These are phyloP conservation scores for Guaruba guarouba DNA, from an alignment of 2,113 vertebrate genomes.

Conservation along the genomic window DNA sequence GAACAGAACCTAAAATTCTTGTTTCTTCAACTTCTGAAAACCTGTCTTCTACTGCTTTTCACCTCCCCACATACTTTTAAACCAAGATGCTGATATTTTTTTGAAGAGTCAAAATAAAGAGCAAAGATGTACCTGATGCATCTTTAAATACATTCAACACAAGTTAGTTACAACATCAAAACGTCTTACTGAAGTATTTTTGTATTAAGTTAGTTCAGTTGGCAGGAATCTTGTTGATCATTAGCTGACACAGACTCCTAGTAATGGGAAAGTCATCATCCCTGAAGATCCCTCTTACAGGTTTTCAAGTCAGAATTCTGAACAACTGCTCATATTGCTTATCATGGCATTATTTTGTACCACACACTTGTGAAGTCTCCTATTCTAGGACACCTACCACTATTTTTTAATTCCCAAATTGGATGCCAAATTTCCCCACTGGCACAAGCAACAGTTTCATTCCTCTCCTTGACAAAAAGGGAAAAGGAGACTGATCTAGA, in stretches of 20 bases:
- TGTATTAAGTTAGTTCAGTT: background rate
- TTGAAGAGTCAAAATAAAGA: background rate
- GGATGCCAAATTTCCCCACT: background rate
- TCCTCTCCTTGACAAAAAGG: background rate
- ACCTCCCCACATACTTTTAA: background rate
- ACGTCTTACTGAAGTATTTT: background rate
- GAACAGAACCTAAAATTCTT: background rate
- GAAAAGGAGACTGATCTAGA: background rate
- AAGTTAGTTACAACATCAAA: background rate
- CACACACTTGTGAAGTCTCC: background rate
- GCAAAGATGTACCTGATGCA: background rate
- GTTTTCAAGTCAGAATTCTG: background rate
- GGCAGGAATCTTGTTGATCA: background rate
- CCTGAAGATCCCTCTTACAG: background rate
- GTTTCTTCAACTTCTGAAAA: background rate
- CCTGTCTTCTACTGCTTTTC: background rate
- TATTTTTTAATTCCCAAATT: background rate
- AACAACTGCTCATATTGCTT: background rate
- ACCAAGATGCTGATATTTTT: background rate
- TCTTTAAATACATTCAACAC: background rate
- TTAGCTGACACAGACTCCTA: background rate
- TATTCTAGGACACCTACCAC: background rate
- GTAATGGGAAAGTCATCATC: background rate
- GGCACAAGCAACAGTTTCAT: background rate
- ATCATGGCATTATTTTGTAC: background rate